Percentiles rank a stretch among this genome's conserved stretches.
These are phyloP conservation scores for Lutraria rhynchaena DNA, from an alignment of 1,140 invertebrate genomes.

Conservation along the genomic window DNA sequence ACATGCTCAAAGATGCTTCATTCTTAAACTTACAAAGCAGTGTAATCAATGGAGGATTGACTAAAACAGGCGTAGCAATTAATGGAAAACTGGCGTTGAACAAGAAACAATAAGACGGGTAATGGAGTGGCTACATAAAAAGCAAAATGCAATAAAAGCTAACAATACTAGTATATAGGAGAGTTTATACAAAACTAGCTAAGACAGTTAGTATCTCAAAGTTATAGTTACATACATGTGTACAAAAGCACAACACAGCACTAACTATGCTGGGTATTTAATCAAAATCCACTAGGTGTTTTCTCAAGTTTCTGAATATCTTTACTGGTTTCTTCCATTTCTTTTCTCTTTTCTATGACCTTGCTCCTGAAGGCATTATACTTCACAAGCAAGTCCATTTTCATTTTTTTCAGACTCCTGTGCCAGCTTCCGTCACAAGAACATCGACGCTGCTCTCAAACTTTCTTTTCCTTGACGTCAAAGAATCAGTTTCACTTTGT, in stretches of 20 bases:
- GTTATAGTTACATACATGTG: too few relatives aligned
- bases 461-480: constrained; percentile 37
- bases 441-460: constrained; percentile 31
- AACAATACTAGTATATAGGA: too few relatives aligned
- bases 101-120: constrained; percentile 11
- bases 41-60: background rate
- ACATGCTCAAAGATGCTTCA: constrained; percentile 11
- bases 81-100: constrained; percentile 3
- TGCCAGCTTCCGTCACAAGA: constrained; percentile 30
- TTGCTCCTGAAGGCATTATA: constrained; percentile 47
- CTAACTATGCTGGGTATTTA: too few relatives aligned
- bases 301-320: constrained; percentile 39
- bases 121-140: background rate
- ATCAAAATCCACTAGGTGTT: constrained; percentile 1
- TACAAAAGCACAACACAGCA: too few relatives aligned
- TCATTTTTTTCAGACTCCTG: constrained; percentile 43
- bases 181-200: too few relatives aligned
- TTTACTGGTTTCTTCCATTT: constrained; percentile 30
- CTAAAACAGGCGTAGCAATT: background rate
- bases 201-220: too few relatives aligned
- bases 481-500: constrained; percentile 13
- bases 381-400: constrained; percentile 44
- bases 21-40: constrained; percentile 5
- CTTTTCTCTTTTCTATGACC: constrained; percentile 28
- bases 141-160: too few relatives aligned